Evolutionary conservation across 2,888 invertebrate species (phyloP), one percentile per base, ranked within the genome.

Genomic region (Mesochorus sp.): DNA sequence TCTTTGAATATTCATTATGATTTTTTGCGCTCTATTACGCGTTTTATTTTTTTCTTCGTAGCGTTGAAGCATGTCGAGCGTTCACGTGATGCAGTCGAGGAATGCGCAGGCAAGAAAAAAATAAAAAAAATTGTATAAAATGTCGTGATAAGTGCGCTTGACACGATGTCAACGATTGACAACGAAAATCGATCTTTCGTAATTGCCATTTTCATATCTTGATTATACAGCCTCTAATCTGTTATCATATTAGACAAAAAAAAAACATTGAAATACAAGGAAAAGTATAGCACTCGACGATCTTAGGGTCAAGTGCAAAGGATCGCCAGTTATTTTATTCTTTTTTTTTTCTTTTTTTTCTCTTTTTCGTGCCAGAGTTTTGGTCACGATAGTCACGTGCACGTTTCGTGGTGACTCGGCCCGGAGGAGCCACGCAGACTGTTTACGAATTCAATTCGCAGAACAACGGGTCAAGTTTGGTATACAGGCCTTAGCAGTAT

Each of bases 361-460:
- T 17, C 28, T 21, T 19, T 3, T 37, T 24, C 57, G 39, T 39
- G 24, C 12, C 12, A 31, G 24, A 47, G 21, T 31, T 44, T 21
- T 8, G 24, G 10, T 44, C 42, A 21, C 37, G 21, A n/a, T 31
- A 42, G 59, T 71, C 61, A 67, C 76, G 76, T 70, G 10, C 5
- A 2, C n/a, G 42, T 19, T 53, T 42, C 37, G 10, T 24, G 17
- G 28, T 39, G 31, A 12, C 6, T 49, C 17, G 14, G n/a, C 24
- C 42, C 8, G n/a, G n/a, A n/a, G n/a, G n/a, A 57, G 6, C 26
- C 24, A 10, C 19, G 10, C 8, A 17, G 6, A 19, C 49, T 55
- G 53, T 34, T 77, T 77, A 62, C 39, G 57, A 47, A 77, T 77
- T 77, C 73, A 44, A 26, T 51, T 68, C 57, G 55, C 67, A 61